Evolutionary conservation across 2,113 vertebrate species (phyloP).

Genomic region (Myiozetetes cayanensis): DNA sequence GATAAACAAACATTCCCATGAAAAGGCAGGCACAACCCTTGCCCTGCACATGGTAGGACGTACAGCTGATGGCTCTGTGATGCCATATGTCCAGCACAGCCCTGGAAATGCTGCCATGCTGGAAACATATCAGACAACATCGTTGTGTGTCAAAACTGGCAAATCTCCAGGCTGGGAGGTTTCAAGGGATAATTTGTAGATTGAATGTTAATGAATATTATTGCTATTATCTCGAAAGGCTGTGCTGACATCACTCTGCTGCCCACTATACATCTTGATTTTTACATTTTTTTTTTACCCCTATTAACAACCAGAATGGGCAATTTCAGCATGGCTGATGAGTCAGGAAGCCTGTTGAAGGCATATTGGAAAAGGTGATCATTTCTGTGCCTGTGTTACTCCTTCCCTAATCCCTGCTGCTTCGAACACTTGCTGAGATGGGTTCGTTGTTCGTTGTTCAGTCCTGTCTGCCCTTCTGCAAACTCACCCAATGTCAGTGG

Average conservation of each 20-base stretch:
- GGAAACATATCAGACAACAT: neutral
- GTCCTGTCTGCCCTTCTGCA: neutral
- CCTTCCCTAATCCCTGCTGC: neutral
- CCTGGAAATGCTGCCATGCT: neutral
- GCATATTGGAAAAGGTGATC: neutral
- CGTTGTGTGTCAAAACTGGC: neutral
- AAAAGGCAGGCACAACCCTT: neutral
- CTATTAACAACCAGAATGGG: neutral
- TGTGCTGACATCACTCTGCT: neutral
- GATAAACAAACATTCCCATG: neutral
- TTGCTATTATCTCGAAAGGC: neutral
- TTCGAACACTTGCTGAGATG: fast-evolving
- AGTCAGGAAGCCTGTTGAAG: neutral
- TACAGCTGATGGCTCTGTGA: neutral
- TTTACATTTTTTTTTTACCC: neutral
- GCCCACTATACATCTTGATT: neutral
- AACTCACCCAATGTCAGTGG: neutral
- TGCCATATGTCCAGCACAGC: neutral
- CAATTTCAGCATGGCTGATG: neutral
- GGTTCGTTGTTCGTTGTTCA: neutral
- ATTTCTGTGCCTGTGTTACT: neutral
- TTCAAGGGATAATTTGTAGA: constrained; percentile 48
- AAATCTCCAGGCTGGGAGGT: constrained; percentile 9
- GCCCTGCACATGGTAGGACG: neutral
- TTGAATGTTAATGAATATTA: constrained; percentile 37